Base-by-base conservation (phyloP, 2,888 invertebrate species). In the Agriopis leucophaearia region DNA sequence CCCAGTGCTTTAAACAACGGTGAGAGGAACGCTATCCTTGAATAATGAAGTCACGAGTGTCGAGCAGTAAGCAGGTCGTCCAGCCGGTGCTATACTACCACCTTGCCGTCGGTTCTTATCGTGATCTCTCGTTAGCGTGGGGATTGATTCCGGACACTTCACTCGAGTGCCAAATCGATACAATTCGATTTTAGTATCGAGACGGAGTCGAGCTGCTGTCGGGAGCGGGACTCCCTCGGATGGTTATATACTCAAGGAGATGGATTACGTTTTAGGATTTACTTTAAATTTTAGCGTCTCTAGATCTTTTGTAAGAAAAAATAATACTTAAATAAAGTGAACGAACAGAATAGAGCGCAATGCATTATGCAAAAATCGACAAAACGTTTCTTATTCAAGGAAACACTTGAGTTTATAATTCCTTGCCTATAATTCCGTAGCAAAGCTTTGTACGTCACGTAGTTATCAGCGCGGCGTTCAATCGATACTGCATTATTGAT, bases 401-500 rank as follows among this genome's bases (percentile, higher is more conserved):
- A 56, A 16, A 38, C 27, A 52, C 7, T 52, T 6, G 10, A 15
- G 40, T 40, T 40, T 42, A 40, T 42, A 40, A 48, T 64, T 58
- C 35, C 13, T 50, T 9, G 5, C 7, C 47, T 15, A 13, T 54
- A 60, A 48, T 60, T 44, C 27, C 8, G 36, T 16, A 35, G 50
- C 13, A 50, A 18, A 10, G 9, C 42, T 52, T 15, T 15, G 15
- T 42, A 50, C n/a, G 7, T 55, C n/a, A 8, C 40, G 9, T 12
- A n/a, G n/a, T n/a, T n/a, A 52, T 59, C 13, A 8, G 40, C 40
- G 10, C 35, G 7, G 44, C 44, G 4, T 12, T 16, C 64, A 76
- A 70, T 86, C 85, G 78, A 27, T 27, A 27, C 83, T 86, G 80
- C 27, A 27, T 68, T 81, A 84, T 83, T 81, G 8, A 84, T 52